These are phyloP conservation scores for Rostratula benghalensis DNA, from an alignment of 2,113 vertebrate species.

Conservation along the genomic window DNA sequence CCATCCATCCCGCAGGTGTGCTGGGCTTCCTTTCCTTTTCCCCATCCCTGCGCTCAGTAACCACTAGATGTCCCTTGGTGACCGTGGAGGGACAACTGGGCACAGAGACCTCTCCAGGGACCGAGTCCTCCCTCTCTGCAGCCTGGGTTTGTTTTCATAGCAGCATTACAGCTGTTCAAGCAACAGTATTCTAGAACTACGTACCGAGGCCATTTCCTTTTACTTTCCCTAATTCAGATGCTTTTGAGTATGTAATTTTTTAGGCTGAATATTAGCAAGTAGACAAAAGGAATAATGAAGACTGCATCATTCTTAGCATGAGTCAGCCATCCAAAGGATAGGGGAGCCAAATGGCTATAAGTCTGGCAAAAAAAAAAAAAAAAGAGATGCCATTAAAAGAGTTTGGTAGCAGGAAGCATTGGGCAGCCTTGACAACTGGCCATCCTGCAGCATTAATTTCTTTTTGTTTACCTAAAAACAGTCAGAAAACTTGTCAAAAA, in stretches of 20 bases:
- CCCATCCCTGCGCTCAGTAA: background rate
- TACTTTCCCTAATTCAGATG: background rate
- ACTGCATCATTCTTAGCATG: background rate
- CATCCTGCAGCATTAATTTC: background rate
- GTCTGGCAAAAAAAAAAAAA: background rate
- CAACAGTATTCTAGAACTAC: background rate
- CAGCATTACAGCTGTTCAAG: background rate
- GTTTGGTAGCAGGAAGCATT: background rate
- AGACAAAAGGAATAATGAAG: background rate
- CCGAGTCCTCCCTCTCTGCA: background rate
- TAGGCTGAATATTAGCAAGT: background rate
- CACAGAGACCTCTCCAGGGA: background rate
- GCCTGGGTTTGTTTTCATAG: too few relatives aligned
- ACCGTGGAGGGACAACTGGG: background rate
- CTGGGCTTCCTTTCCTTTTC: too few relatives aligned
- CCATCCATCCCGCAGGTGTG: background rate
- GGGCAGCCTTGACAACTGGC: background rate
- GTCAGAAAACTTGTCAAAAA: background rate
- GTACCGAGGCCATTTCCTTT: background rate
- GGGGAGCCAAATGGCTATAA: background rate
- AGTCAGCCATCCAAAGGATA: background rate
- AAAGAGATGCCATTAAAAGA: background rate
- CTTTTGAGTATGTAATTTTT: background rate
- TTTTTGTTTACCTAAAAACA: background rate
- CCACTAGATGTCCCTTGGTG: conserved; percentile 18